Evolutionary conservation across 2,113 vertebrate genomes (phyloP), one percentile per base, ranked within the genome.

Genomic region (Ellobius talpinus): DNA sequence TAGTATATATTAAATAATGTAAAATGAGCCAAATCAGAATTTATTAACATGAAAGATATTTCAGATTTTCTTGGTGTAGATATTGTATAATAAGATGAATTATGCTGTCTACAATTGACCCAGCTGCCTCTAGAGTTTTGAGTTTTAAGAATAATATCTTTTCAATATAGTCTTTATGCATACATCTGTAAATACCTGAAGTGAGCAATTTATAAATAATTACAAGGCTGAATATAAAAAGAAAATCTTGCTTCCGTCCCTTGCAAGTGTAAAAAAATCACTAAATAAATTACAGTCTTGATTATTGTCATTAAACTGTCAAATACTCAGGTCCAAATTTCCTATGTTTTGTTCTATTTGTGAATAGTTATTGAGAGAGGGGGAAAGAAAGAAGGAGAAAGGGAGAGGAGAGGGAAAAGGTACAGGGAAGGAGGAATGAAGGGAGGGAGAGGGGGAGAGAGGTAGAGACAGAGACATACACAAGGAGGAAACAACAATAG

Each of bases 141-240:
- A 93, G 77, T 92, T 96, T 98, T 97, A 96, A 97, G 92, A 98
- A 98, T 98, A 87, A 96, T 95, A 94, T 96, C 93, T 97, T 19
- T 93, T 82, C 92, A 65, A 70, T 55, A 74, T 29, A 19, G 17
- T 39, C 96, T 68, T 90, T 93, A 94, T 91, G 87, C 79, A 96
- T 81, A 94, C 12, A 94, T 97, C 85, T 76, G 81, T 93, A 92
- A 76, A 76, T 94, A 97, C 90, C 76, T 36, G 96, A 93, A 55
- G 10, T 76, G 52, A 95, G 85, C 31, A 45, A 87, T 97, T 94
- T 47, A 66, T 84, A 94, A 94, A 88, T n/a, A 81, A 72, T 76
- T 84, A 73, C n/a, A 84, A 93, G 66, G 19, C 66, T 93, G 61
- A 4, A 93, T 89, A 98, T 95, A 66, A 97, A 97, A 97, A 94